Evolutionary conservation across 1,140 invertebrate species (phyloP).

Genomic region (Vanessa atalanta): DNA sequence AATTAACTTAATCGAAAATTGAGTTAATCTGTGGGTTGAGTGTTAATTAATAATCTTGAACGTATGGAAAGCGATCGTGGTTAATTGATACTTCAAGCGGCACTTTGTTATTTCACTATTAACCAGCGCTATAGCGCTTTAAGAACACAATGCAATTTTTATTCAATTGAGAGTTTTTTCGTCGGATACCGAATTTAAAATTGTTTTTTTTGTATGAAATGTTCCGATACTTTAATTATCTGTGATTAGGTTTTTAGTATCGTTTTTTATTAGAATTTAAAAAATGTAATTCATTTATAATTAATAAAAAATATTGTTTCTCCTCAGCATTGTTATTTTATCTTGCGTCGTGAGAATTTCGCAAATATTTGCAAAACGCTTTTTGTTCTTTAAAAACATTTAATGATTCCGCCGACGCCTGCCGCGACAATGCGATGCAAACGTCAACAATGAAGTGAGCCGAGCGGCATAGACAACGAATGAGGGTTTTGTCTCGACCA

Average conservation of each 20-base stretch:
- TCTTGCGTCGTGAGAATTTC: constrained; percentile 13
- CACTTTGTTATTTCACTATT: neutral
- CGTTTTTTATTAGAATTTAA: neutral
- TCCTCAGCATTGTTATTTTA: neutral
- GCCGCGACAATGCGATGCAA: constrained; percentile 53
- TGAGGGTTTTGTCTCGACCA: constrained; percentile 66
- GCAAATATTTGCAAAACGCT: constrained; percentile 38
- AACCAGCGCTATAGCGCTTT: neutral
- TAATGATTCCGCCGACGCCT: constrained; percentile 67
- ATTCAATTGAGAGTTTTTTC: neutral
- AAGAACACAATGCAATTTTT: constrained; percentile 1
- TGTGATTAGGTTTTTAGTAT: neutral
- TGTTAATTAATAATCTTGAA: constrained; percentile 33
- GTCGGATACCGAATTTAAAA: too few species aligned
- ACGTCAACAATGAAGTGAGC: constrained; percentile 68
- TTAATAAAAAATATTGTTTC: neutral
- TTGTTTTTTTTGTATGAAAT: too few species aligned
- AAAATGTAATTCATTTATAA: neutral
- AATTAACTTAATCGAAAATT: constrained; percentile 35
- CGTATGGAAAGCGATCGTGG: constrained; percentile 17
- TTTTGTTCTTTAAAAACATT: constrained; percentile 43
- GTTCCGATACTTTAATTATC: too few species aligned
- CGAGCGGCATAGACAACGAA: constrained; percentile 65
- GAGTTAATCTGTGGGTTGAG: constrained; percentile 31
- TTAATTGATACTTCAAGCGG: constrained; percentile 19